Conservation (phyloP, 2,113 vertebrate genomes). For the Tachysurus fulvidraco region DNA sequence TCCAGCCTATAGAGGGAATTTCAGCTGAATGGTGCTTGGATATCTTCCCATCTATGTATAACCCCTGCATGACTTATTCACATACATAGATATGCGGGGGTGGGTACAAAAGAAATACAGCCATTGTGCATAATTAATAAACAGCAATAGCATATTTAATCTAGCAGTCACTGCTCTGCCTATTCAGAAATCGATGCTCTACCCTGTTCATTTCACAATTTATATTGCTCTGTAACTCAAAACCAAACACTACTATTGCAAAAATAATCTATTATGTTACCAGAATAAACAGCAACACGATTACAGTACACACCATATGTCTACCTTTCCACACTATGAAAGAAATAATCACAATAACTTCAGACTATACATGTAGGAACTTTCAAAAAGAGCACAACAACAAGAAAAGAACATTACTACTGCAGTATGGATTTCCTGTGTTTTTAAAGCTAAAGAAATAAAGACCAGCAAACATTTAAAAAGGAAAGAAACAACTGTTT, state of each 20-base stretch:
- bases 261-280: neutral
- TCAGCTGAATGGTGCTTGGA: neutral
- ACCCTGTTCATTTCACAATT: slow-evolving; percentile 53
- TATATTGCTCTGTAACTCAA: slow-evolving; percentile 45
- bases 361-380: neutral
- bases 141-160: slow-evolving; percentile 47
- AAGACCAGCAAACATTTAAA: neutral
- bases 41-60: slow-evolving; percentile 11
- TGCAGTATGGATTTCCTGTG: neutral
- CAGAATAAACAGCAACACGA: neutral
- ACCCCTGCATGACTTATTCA: slow-evolving; percentile 6
- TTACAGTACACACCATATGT: slow-evolving; percentile 4
- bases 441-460: neutral
- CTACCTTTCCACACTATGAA: neutral
- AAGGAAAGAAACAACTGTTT: neutral
- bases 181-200: slow-evolving; percentile 49
- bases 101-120: slow-evolving; percentile 20
- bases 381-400: neutral
- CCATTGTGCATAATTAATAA: slow-evolving; percentile 51
- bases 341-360: neutral
- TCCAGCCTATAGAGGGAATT: neutral
- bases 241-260: slow-evolving; percentile 28
- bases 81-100: neutral
- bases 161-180: slow-evolving; percentile 37
- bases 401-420: neutral